Base-by-base conservation (phyloP, 2,888 invertebrate genomes). In the Napeogenes inachia region DNA sequence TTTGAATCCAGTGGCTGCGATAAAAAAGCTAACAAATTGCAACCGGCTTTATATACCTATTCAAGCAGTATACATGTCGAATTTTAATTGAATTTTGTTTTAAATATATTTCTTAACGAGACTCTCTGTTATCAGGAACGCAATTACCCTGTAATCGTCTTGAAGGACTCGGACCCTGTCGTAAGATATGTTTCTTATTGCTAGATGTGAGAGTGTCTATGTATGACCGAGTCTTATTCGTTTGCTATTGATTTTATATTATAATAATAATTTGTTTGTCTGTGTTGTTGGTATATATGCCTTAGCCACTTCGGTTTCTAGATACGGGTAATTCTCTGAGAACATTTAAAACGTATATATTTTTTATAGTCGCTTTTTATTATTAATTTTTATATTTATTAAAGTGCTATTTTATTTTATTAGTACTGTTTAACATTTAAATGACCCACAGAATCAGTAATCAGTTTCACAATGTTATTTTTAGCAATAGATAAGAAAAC, bases 11-110 rank as follows among this genome's bases (percentile, higher is more conserved):
- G 56, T 38, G 30, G 32, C 42, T 33, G 57, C 57, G 64, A 70
- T 73, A 75, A 75, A 75, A 66, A 68, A 60, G 58, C 66, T 69
- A 72, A 73, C 67, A 62, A 69, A 73, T 70, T 64, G 65, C 70
- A 58, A 50, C 65, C 46, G 45, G 54, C 65, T 62, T 64, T 65
- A 61, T 61, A 56, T 65, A 64, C 67, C 45, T 66, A 68, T 73
- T 73, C 73, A 74, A 73, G 71, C 76, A 80, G 70, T 81, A 80
- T 79, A 81, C 80, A 81, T 80, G 85, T 85, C 86, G 79, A 77
- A 78, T 76, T 78, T 81, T 86, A 85, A 87, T 85, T 85, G 84
- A 86, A 87, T 79, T 76, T 70, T 71, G 72, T 75, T 75, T 81
- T 81, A 81, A 85, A 81, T 79, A 81, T 74, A 71, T 76, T 81